Conservation (phyloP, 35 echinoderm and acorn worm genomes). For the Acanthaster planci region DNA sequence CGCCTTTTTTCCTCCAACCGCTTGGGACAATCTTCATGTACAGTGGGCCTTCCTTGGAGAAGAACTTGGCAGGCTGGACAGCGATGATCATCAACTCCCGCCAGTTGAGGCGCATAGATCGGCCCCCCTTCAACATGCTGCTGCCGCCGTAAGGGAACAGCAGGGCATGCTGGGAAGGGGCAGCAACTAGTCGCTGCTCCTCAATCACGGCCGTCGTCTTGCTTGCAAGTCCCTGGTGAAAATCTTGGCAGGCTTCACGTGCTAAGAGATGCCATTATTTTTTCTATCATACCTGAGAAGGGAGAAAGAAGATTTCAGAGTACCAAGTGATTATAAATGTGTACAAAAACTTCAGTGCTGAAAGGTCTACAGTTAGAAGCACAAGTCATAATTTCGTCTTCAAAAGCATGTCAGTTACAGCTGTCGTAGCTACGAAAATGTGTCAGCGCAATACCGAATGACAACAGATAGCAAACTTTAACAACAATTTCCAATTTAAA, state of each 20-base stretch:
- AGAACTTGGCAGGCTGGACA: slow-evolving; percentile 73
- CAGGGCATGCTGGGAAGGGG: slow-evolving; percentile 22
- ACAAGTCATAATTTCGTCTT: background rate
- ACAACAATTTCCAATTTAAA: no score
- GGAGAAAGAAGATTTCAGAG: background rate
- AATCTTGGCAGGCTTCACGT: background rate
- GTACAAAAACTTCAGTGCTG: background rate
- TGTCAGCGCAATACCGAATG: no score
- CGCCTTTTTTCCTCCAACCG: slow-evolving; percentile 81
- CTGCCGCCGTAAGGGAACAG: background rate
- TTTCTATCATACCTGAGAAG: background rate
- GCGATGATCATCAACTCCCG: slow-evolving; percentile 82
- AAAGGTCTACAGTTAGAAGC: background rate
- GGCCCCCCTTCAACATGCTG: slow-evolving; percentile 21
- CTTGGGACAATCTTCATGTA: slow-evolving; percentile 67
- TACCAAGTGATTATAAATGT: background rate
- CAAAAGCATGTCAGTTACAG: no score
- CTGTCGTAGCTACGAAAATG: no score
- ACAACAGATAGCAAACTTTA: no score
- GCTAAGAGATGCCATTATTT: background rate
- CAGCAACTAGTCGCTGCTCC: slow-evolving; percentile 21
- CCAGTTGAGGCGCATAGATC: slow-evolving; percentile 76
- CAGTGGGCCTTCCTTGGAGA: slow-evolving; percentile 92
- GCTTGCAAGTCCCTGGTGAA: background rate
- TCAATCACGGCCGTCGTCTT: slow-evolving; percentile 20